Percentiles rank a stretch among this genome's conserved stretches.
phyloP scores from a whole-genome alignment of 2,797 vertebrate genomes.

The Cynodonichthys magdalenae region DNA sequence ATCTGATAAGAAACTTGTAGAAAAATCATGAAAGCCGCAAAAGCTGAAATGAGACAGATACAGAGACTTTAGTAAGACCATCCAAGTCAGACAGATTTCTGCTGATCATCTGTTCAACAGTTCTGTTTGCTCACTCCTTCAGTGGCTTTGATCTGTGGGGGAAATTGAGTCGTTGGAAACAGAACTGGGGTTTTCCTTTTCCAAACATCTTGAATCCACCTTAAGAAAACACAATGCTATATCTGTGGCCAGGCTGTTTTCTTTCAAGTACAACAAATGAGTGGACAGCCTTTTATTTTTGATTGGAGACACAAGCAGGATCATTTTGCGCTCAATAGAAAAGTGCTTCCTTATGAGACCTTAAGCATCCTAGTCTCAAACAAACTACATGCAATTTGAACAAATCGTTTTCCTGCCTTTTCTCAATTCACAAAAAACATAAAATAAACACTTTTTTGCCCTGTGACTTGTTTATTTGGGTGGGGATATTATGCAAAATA shows the following conservation, averaged over 20 bases:
- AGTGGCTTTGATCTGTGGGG: conserved; percentile 70
- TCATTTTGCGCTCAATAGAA: conserved; percentile 26
- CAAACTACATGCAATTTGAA: conserved; percentile 12
- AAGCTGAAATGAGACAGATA: conserved; percentile 10
- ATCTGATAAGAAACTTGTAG: conserved; percentile 10
- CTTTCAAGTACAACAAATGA: conserved; percentile 64
- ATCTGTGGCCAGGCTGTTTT: conserved; percentile 58
- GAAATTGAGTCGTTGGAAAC: conserved; percentile 59
- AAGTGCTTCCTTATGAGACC: conserved; percentile 34
- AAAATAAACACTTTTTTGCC: background rate
- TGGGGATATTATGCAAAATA: no score
- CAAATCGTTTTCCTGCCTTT: conserved; percentile 8
- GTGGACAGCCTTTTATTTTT: conserved; percentile 54
- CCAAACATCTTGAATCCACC: conserved; percentile 72
- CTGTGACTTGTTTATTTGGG: background rate
- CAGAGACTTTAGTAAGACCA: conserved; percentile 36
- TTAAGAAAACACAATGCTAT: conserved; percentile 59
- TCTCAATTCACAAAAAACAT: background rate
- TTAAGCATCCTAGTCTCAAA: conserved; percentile 27
- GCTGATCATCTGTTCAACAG: conserved; percentile 76
- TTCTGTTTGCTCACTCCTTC: conserved; percentile 61
- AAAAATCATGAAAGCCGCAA: conserved; percentile 9
- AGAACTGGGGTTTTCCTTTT: conserved; percentile 53
- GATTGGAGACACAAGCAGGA: conserved; percentile 44
- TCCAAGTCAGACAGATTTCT: conserved; percentile 56